Conservation (phyloP, 2,888 invertebrate species). For the Nesidiocoris tenuis region DNA sequence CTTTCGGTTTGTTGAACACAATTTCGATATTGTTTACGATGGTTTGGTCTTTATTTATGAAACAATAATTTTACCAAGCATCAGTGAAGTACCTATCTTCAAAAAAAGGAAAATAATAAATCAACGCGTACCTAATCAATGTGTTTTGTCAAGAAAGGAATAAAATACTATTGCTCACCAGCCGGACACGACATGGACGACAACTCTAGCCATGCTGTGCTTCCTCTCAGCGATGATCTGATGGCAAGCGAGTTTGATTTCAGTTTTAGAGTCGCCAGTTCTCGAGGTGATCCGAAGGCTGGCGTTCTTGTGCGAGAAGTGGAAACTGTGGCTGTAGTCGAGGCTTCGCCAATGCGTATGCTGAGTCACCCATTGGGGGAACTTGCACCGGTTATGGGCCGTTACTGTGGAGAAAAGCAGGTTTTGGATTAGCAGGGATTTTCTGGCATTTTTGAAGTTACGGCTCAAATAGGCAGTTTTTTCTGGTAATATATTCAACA, state of each 20-base stretch:
- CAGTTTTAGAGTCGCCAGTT: constrained; percentile 58
- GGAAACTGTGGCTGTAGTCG: constrained; percentile 70
- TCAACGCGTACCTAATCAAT: neutral
- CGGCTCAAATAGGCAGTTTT: too few relatives aligned
- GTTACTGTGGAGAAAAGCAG: constrained; percentile 66
- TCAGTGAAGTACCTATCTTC: constrained; percentile 13
- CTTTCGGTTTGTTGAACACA: too few relatives aligned
- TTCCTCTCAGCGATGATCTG: constrained; percentile 49
- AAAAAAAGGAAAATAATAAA: neutral
- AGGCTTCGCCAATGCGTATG: constrained; percentile 79
- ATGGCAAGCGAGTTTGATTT: constrained; percentile 58
- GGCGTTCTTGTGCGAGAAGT: constrained; percentile 64
- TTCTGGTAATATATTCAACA: too few relatives aligned
- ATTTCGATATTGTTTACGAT: too few relatives aligned
- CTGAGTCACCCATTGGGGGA: constrained; percentile 74
- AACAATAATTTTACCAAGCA: too few relatives aligned
- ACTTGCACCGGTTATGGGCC: constrained; percentile 73
- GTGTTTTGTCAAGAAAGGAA: too few relatives aligned
- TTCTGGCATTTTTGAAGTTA: too few relatives aligned
- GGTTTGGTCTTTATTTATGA: too few relatives aligned
- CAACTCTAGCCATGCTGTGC: constrained; percentile 56
- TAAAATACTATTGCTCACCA: constrained; percentile 61
- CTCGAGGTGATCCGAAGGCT: constrained; percentile 54
- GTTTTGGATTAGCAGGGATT: too few relatives aligned
- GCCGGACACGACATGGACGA: constrained; percentile 74